Evolutionary conservation across 2,797 vertebrate genomes (phyloP).

Genomic region (Pogonophryne albipinna): DNA sequence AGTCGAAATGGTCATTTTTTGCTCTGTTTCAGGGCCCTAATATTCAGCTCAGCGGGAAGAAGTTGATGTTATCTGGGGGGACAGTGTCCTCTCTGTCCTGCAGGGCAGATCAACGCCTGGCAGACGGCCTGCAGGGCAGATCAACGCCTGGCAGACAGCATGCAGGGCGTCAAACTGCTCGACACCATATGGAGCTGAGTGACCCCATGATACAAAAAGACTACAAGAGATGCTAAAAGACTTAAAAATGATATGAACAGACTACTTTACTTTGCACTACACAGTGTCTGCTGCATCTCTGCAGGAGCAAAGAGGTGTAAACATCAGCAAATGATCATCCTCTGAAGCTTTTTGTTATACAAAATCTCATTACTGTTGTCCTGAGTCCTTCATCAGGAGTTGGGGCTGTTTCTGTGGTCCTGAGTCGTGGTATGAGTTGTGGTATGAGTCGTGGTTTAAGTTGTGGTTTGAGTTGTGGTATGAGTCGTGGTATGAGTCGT

Average conservation of each 20-base stretch:
- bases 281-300: conserved; percentile 46
- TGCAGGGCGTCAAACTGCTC: conserved; percentile 55
- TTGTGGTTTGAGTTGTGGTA: too few relatives aligned
- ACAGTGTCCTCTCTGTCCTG: conserved; percentile 65
- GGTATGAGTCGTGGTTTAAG: too few relatives aligned
- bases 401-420: too few relatives aligned
- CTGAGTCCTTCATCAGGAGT: too few relatives aligned
- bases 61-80: conserved; percentile 61
- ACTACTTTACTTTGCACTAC: too few relatives aligned
- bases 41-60: conserved; percentile 26
- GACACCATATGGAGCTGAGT: conserved; percentile 55
- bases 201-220: neutral
- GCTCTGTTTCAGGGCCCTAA: neutral
- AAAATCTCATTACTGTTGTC: neutral
- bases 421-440: too few relatives aligned
- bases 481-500: too few relatives aligned
- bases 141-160: conserved; percentile 63
- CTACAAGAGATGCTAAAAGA: too few relatives aligned
- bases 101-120: conserved; percentile 50
- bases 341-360: conserved; percentile 11
- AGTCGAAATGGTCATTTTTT: conserved; percentile 4
- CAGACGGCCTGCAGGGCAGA: conserved; percentile 54
- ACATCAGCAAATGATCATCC: too few relatives aligned
- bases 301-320: neutral
- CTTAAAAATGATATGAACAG: too few relatives aligned